These are phyloP conservation scores for Thunnus maccoyii DNA, from an alignment of 2,113 vertebrate genomes.

Conservation along the genomic window DNA sequence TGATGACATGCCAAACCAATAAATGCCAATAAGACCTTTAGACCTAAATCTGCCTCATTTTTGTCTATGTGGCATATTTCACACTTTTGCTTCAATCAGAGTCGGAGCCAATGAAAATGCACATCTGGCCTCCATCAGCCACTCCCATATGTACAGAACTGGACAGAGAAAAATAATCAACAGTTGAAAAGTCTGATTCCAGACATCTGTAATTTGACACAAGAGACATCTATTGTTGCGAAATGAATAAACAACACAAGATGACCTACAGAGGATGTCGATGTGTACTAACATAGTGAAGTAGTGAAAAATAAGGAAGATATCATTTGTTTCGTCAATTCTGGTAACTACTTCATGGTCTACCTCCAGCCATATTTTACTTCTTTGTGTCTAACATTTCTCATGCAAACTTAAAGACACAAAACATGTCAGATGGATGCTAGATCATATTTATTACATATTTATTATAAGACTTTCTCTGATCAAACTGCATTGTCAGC, in stretches of 20 bases:
- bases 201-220: neutral
- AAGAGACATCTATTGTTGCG: neutral
- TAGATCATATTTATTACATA: too few relatives aligned
- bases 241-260: neutral
- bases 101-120: slow-evolving; percentile 49
- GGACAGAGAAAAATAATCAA: slow-evolving; percentile 43
- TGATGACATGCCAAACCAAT: slow-evolving; percentile 10
- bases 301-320: neutral
- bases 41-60: slow-evolving; percentile 26
- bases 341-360: neutral
- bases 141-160: slow-evolving; percentile 27
- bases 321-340: neutral
- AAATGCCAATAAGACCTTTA: slow-evolving; percentile 22
- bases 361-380: neutral
- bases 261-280: neutral
- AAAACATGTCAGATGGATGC: neutral
- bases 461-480: too few relatives aligned
- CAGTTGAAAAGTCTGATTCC: slow-evolving; percentile 3
- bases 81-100: slow-evolving; percentile 22
- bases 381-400: neutral
- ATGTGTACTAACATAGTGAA: neutral
- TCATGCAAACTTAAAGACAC: neutral
- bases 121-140: slow-evolving; percentile 77
- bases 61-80: slow-evolving; percentile 13
- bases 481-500: too few relatives aligned